A percentile compares a stretch with the other conserved stretches of the same genome.
These are phyloP conservation scores for Lasioglossum zephyrum DNA, from an alignment of 2,888 invertebrate species.

Conservation along the genomic window DNA sequence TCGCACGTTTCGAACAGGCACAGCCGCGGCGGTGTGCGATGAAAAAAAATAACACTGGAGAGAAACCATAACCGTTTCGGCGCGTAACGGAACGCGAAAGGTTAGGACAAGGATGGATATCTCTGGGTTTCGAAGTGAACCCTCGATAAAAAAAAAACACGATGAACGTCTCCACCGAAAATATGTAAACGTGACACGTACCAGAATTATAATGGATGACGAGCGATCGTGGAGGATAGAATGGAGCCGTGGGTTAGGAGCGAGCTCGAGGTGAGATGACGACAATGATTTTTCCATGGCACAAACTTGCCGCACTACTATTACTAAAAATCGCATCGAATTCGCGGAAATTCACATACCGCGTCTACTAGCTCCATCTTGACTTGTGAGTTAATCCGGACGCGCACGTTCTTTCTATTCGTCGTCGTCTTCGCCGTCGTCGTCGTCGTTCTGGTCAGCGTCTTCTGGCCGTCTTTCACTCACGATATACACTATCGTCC, in stretches of 20 bases:
- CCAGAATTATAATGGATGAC: conserved; percentile 15
- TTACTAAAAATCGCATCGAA: conserved; percentile 54
- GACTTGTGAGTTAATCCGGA: conserved; percentile 66
- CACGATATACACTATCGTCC: conserved; percentile 39
- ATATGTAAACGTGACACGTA: conserved; percentile 32
- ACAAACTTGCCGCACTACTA: conserved; percentile 25
- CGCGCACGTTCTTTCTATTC: conserved; percentile 56
- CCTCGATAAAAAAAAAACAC: background rate
- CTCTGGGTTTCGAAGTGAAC: background rate
- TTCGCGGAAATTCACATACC: conserved; percentile 62
- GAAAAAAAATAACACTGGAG: background rate
- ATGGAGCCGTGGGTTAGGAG: background rate
- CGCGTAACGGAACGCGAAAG: conserved; percentile 39
- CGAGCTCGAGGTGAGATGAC: background rate
- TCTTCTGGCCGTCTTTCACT: conserved; percentile 46
- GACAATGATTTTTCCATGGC: conserved; percentile 35
- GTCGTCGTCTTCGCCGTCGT: conserved; percentile 40
- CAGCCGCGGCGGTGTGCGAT: background rate
- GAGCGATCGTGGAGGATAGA: background rate
- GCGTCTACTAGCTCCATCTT: conserved; percentile 72
- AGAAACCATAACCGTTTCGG: background rate
- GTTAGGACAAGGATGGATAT: background rate
- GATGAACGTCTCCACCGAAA: conserved; percentile 31
- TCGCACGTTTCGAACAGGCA: conserved; percentile 12
- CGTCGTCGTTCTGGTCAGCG: conserved; percentile 42